Evolutionary conservation across 1,140 invertebrate genomes (phyloP), one percentile per base, ranked within the genome.

Genomic region (Chelonus insularis): DNA sequence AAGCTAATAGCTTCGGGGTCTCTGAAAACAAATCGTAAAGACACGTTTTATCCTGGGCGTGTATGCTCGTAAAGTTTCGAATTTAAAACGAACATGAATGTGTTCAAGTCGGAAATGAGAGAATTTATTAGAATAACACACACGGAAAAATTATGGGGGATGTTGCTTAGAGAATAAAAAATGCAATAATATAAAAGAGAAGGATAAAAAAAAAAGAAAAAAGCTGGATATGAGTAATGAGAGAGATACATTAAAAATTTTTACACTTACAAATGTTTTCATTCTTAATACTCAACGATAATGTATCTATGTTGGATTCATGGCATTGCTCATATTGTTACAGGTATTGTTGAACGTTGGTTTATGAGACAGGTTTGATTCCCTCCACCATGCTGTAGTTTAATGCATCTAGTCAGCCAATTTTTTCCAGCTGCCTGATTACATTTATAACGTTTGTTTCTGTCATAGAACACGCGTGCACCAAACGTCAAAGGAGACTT

Each of bases 11-110:
- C 12, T 29, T 29, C 25, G 29, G 23, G 23, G 12, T 32, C 12
- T n/a, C 39, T 50, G 65, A 70, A 75, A 76, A 76, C 73, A 76
- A 76, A 76, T 74, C 73, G 74, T 75, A 71, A 76, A 76, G 66
- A 48, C 59, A 52, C 54, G 60, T 58, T 39, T 74, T 73, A 72
- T 69, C 48, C 60, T 63, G 36, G 41, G 29, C 52, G 62, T 56
- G 21, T 37, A 11, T 63, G 65, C 58, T 72, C 72, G 64, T 71
- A 73, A 72, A 73, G 56, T 64, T 68, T 71, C 45, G 37, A 60
- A 54, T 62, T 66, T 62, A 48, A 50, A 58, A 57, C 36, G 48
- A 48, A 34, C 20, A 51, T 29, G 45, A 34, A 18, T 51, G n/a
- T 60, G 21, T 14, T 34, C 58, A 64, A 64, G 62, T 45, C 61